These are phyloP conservation scores for Linepithema humile DNA, from an alignment of 1,140 invertebrate species.

Conservation along the genomic window DNA sequence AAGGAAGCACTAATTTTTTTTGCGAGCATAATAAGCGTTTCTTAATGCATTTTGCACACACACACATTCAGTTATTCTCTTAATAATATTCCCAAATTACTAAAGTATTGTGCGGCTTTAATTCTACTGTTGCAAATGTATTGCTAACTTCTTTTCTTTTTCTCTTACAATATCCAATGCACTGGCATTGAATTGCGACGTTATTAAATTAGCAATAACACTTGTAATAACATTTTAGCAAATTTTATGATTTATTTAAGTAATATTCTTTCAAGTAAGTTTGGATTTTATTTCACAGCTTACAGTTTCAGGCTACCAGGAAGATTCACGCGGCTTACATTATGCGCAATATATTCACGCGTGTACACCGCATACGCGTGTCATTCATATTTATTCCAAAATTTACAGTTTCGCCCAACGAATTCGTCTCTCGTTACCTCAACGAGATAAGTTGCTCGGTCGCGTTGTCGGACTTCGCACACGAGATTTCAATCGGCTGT, in stretches of 20 bases:
- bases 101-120: background rate
- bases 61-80: background rate
- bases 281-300: too few species aligned
- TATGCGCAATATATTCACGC: background rate
- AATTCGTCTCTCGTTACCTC: constrained; percentile 57
- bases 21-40: constrained; percentile 16
- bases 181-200: background rate
- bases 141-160: background rate
- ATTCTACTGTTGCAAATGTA: background rate
- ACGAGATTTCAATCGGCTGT: constrained; percentile 63
- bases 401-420: constrained; percentile 14
- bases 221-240: background rate
- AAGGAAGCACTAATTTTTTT: constrained; percentile 45
- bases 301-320: too few species aligned
- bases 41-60: constrained; percentile 7
- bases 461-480: constrained; percentile 35
- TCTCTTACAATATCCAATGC: background rate
- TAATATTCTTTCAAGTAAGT: background rate
- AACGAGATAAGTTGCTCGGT: constrained; percentile 25
- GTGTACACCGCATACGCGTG: background rate
- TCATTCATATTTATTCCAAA: background rate
- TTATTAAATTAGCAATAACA: background rate
- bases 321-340: background rate
- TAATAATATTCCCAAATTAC: background rate
- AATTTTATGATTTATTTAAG: background rate